A percentile compares a stretch with the other conserved stretches of the same genome.
Evolutionary conservation across 1,140 invertebrate species (phyloP).

Genomic region (Platorchestia sp.): DNA sequence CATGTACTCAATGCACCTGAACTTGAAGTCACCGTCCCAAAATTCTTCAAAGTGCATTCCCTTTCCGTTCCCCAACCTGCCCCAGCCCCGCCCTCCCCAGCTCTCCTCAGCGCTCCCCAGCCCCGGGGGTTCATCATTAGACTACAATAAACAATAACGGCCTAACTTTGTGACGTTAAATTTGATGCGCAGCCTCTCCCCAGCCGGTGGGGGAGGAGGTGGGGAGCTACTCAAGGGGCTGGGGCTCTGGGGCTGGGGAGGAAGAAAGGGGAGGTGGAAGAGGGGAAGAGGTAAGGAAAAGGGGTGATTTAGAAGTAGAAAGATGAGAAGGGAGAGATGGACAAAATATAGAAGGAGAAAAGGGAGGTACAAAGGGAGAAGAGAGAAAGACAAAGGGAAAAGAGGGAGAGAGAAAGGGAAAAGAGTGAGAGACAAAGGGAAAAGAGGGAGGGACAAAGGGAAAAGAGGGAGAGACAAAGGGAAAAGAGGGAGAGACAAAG

Average conservation of each 20-base stretch:
- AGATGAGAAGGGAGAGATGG: no score
- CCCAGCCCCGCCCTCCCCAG: neutral
- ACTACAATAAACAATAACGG: constrained; percentile 50
- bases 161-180: constrained; percentile 27
- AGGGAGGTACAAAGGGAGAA: neutral
- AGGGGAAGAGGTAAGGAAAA: no score
- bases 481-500: no score
- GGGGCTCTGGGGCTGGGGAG: neutral
- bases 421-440: no score
- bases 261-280: neutral
- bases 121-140: constrained; percentile 30
- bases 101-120: neutral
- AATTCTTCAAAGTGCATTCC: neutral
- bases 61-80: neutral
- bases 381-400: neutral
- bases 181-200: constrained; percentile 1
- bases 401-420: no score
- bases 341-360: no score
- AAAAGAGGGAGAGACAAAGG: no score
- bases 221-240: neutral
- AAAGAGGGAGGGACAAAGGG: no score
- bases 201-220: neutral
- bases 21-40: neutral
- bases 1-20: no score
- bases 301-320: no score